phyloP scores from a whole-genome alignment of 2,888 invertebrate genomes.

The Tachystola acroxantha region DNA sequence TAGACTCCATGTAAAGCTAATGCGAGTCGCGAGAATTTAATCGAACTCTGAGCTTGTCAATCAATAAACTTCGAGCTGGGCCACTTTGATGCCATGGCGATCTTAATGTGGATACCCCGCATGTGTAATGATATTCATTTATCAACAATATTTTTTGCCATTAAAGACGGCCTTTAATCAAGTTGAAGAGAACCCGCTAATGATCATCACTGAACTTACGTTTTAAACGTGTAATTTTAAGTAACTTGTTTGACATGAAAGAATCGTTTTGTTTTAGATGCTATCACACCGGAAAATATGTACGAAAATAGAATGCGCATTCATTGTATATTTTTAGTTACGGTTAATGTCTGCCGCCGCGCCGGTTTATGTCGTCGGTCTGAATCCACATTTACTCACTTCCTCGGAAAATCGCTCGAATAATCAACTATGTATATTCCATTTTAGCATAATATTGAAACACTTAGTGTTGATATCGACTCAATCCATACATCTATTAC shows the following conservation, averaged over 20 bases:
- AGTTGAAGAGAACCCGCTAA: constrained; percentile 8
- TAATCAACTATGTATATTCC: too few relatives aligned
- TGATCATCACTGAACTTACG: constrained; percentile 12
- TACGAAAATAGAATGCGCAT: too few relatives aligned
- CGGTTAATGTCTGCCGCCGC: too few relatives aligned
- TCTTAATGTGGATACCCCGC: constrained; percentile 40
- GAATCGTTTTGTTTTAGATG: too few relatives aligned
- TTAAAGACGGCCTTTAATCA: constrained; percentile 1
- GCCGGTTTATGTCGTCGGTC: too few relatives aligned
- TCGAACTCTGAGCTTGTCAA: constrained; percentile 71
- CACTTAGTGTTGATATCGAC: constrained; percentile 10
- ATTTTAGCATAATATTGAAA: too few relatives aligned
- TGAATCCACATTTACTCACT: too few relatives aligned
- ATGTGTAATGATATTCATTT: constrained; percentile 6
- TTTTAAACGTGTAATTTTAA: constrained; percentile 1
- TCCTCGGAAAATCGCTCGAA: too few relatives aligned
- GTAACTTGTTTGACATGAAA: neutral
- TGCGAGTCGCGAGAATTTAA: constrained; percentile 63
- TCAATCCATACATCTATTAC: constrained; percentile 44
- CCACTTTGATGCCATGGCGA: constrained; percentile 38
- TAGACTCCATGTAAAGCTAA: constrained; percentile 53
- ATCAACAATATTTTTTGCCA: constrained; percentile 8
- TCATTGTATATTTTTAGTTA: too few relatives aligned
- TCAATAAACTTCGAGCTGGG: constrained; percentile 60
- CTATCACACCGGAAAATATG: too few relatives aligned